A percentile compares a stretch with the other conserved stretches of the same genome.
Evolutionary conservation across 2,888 invertebrate genomes (phyloP).

Genomic region (Nemotelus pantherinus): DNA sequence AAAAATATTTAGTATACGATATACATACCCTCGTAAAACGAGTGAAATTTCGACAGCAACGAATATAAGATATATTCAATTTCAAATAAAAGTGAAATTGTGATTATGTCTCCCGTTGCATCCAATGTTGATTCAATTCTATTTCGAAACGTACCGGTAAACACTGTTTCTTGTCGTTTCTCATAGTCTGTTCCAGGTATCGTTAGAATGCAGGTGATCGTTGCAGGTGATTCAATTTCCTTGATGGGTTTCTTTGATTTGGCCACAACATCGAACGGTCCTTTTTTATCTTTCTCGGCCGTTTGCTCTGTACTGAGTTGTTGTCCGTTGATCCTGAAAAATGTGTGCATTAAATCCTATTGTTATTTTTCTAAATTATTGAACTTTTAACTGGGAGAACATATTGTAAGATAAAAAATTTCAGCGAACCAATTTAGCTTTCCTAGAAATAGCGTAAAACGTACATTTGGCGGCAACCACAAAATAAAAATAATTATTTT

Average conservation of each 20-base stretch:
- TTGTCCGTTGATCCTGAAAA: background rate
- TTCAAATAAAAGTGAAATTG: too few species aligned
- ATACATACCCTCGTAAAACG: too few species aligned
- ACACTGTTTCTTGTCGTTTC: constrained; percentile 5
- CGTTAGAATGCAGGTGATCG: constrained; percentile 4
- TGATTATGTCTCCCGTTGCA: too few species aligned
- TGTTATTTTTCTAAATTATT: background rate
- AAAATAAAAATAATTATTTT: too few species aligned
- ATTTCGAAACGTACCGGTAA: background rate
- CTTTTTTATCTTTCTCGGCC: constrained; percentile 57
- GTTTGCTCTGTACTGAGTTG: background rate
- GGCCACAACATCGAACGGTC: constrained; percentile 63
- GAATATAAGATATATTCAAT: too few species aligned
- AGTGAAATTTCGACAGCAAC: too few species aligned
- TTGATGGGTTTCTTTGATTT: constrained; percentile 63
- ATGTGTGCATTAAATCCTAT: background rate
- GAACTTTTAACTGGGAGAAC: background rate
- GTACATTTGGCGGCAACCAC: too few species aligned
- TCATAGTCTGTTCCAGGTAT: constrained; percentile 21
- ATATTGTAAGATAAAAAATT: too few species aligned
- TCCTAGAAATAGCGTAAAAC: too few species aligned
- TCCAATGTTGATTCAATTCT: too few species aligned
- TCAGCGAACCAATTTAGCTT: too few species aligned
- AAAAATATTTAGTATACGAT: too few species aligned
- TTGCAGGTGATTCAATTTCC: constrained; percentile 35